phyloP scores from a whole-genome alignment of 2,113 vertebrate species.

The Rafetus swinhoei region DNA sequence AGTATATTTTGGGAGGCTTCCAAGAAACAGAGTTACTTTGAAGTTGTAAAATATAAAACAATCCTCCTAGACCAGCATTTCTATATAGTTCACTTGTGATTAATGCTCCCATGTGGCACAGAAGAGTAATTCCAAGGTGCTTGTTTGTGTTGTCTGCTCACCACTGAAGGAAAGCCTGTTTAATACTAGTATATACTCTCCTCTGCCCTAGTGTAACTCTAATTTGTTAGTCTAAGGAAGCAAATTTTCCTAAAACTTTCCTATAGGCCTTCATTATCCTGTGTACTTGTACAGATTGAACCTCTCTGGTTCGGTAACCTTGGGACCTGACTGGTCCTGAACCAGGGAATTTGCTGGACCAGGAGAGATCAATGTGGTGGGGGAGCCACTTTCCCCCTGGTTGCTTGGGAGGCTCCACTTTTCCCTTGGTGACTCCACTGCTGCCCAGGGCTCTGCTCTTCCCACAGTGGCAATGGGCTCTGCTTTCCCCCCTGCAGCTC shows the following conservation, averaged over 20 bases:
- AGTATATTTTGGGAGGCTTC: background rate
- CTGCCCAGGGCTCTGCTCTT: too few species aligned
- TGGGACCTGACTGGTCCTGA: too few species aligned
- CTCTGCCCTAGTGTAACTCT: background rate
- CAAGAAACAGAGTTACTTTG: background rate
- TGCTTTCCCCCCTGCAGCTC: too few species aligned
- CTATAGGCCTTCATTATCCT: background rate
- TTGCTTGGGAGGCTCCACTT: too few species aligned
- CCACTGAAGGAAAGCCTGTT: background rate
- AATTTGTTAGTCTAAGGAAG: background rate
- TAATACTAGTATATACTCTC: background rate
- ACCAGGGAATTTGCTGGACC: too few species aligned
- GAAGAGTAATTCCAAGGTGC: background rate
- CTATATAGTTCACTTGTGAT: background rate
- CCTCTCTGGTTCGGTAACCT: too few species aligned
- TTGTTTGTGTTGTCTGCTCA: background rate
- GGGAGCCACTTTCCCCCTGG: too few species aligned
- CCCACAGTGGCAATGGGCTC: too few species aligned
- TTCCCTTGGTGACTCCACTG: too few species aligned
- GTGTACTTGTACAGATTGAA: background rate
- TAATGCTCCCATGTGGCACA: background rate
- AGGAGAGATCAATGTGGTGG: too few species aligned
- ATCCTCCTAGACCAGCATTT: background rate
- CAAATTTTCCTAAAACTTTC: background rate
- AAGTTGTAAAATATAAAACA: background rate